Conservation (phyloP, 2,113 vertebrate species). For the Tretioscincus oriximinensis region DNA sequence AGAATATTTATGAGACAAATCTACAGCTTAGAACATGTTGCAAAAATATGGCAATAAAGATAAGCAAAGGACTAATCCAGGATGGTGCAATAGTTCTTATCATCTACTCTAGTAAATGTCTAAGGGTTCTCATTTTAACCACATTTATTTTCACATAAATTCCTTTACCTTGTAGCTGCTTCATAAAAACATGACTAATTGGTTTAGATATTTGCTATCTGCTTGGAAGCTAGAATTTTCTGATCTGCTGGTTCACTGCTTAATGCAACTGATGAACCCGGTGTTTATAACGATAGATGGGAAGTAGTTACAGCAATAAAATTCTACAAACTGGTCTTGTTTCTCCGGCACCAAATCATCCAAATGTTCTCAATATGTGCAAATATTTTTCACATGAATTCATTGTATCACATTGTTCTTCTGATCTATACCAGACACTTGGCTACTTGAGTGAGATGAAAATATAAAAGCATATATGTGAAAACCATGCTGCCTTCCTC, state of each 20-base stretch:
- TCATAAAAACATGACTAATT: conserved; percentile 62
- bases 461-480: conserved; percentile 14
- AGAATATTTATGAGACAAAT: conserved; percentile 66
- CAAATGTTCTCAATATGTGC: conserved; percentile 52
- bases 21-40: conserved; percentile 65
- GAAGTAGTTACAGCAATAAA: conserved; percentile 52
- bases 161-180: conserved; percentile 67
- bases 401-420: conserved; percentile 48
- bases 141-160: conserved; percentile 69
- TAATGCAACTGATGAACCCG: conserved; percentile 42
- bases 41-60: conserved; percentile 67
- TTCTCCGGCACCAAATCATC: conserved; percentile 19
- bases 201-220: conserved; percentile 57
- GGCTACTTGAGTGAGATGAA: conserved; percentile 48
- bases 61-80: conserved; percentile 68
- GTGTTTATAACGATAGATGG: conserved; percentile 42
- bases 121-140: conserved; percentile 47
- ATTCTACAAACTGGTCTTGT: conserved; percentile 49
- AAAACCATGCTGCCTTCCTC: background rate
- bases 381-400: conserved; percentile 61
- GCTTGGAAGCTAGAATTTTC: conserved; percentile 29
- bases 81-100: conserved; percentile 72
- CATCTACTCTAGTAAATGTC: conserved; percentile 69
- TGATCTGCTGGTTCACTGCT: conserved; percentile 41
- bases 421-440: conserved; percentile 57